Conservation (phyloP, 2,888 invertebrate genomes). For the Nephrotoma appendiculata region DNA sequence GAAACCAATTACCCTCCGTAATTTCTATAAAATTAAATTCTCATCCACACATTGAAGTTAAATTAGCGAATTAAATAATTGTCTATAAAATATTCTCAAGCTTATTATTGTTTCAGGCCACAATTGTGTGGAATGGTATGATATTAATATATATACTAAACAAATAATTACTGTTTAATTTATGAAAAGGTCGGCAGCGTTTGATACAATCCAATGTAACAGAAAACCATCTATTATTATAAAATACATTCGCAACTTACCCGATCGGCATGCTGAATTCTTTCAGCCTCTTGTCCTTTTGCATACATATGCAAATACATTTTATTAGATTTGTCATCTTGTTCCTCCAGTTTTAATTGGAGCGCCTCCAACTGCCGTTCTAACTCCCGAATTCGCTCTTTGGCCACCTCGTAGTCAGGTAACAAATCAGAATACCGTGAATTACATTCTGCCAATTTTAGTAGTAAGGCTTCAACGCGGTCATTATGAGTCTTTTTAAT, state of each 20-base stretch:
- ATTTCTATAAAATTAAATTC: no score
- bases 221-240: not conserved
- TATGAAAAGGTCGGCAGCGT: no score
- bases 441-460: constrained; percentile 59
- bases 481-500: constrained; percentile 66
- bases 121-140: no score
- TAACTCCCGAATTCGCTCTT: constrained; percentile 50
- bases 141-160: no score
- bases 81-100: no score
- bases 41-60: not conserved
- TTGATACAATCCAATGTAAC: no score
- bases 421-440: constrained; percentile 62
- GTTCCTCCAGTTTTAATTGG: constrained; percentile 50
- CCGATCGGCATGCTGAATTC: constrained; percentile 52
- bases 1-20: not conserved
- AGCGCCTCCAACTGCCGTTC: constrained; percentile 59
- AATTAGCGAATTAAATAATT: no score
- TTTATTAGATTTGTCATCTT: constrained; percentile 57
- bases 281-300: constrained; percentile 68
- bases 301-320: constrained; percentile 72
- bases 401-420: constrained; percentile 59
- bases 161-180: no score
- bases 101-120: no score
- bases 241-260: constrained; percentile 28
- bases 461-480: constrained; percentile 56